phyloP scores from a whole-genome alignment of 2,113 vertebrate genomes.

The Larimichthys polyactis region DNA sequence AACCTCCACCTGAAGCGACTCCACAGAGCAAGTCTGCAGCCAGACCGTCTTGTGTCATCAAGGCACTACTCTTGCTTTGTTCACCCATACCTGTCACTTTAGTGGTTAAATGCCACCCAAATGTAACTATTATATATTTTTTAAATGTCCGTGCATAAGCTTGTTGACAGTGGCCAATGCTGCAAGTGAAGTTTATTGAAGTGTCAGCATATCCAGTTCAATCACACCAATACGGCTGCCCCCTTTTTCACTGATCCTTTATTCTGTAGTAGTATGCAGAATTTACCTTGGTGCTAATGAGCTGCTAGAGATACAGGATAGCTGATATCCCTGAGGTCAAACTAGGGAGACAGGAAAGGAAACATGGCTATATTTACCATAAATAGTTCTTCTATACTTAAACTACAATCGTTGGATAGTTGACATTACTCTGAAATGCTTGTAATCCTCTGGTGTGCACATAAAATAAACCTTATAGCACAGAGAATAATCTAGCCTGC shows the following conservation, averaged over 20 bases:
- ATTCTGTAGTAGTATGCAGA: constrained; percentile 12
- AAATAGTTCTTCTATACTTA: background rate
- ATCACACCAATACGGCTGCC: background rate
- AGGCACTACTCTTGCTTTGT: background rate
- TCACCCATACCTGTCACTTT: background rate
- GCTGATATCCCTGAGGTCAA: constrained; percentile 19
- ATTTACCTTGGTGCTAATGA: constrained; percentile 59
- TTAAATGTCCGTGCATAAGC: background rate
- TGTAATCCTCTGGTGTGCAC: background rate
- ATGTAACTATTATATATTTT: too few relatives aligned
- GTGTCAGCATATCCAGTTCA: constrained; percentile 6
- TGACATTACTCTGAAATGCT: background rate
- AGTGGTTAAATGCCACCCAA: too few relatives aligned
- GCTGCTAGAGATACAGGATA: constrained; percentile 27
- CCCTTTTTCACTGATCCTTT: background rate
- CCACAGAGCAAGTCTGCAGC: background rate
- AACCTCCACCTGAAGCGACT: too few relatives aligned
- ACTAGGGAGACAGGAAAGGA: constrained; percentile 8
- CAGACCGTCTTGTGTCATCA: background rate
- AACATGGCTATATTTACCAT: background rate
- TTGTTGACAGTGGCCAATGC: background rate
- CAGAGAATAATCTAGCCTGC: background rate
- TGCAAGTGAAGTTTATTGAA: background rate
- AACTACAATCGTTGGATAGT: background rate
- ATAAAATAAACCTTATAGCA: background rate